Evolutionary conservation across 2,797 vertebrate genomes (phyloP), one percentile per base, ranked within the genome.

Genomic region (Chiloscyllium punctatum): DNA sequence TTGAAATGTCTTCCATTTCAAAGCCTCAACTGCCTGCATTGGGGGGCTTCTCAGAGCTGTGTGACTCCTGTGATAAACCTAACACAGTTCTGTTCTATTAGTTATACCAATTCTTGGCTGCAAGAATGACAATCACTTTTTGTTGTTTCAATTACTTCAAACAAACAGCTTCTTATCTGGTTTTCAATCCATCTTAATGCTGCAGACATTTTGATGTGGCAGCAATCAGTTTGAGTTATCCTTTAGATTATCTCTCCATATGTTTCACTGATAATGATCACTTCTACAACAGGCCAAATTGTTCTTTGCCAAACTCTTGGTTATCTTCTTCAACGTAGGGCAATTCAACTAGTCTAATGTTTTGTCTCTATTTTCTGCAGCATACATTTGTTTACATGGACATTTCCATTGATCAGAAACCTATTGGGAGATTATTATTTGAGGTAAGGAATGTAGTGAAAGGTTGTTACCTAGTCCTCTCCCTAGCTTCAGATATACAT

Each of bases 331-430:
- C 53, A 66, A 57, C 0, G 57, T 33, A 88, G 27, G 13, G 3
- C 27, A 33, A 30, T 66, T 62, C 9, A 3, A n/a, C 27, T 66
- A 18, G 27, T 69, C 51, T 27, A 27, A n/a, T 71, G 51, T 66
- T n/a, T 77, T 57, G 15, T 77, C 71, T 94, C 53, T 95, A 71
- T 95, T 95, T 95, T 77, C 71, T 97, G 96, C 96, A 99, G 99
- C 98, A 99, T 87, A 95, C 96, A 48, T 99, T 99, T 97, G 98
- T 98, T 95, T 99, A 97, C 97, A 97, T 99, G 97, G 98, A 99
- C 51, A 96, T 99, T 96, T 96, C 97, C 96, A 97, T 98, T 96
- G 97, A 96, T 95, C 97, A 97, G 72, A 96, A 97, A 96, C 96
- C 97, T 51, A 90, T 96, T 0, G 98, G 98, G 96, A 98, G 97